Percentiles rank a stretch among this genome's conserved stretches.
These are phyloP conservation scores for Hypsibius dujardini DNA, from an alignment of 1,140 invertebrate species.

Conservation along the genomic window DNA sequence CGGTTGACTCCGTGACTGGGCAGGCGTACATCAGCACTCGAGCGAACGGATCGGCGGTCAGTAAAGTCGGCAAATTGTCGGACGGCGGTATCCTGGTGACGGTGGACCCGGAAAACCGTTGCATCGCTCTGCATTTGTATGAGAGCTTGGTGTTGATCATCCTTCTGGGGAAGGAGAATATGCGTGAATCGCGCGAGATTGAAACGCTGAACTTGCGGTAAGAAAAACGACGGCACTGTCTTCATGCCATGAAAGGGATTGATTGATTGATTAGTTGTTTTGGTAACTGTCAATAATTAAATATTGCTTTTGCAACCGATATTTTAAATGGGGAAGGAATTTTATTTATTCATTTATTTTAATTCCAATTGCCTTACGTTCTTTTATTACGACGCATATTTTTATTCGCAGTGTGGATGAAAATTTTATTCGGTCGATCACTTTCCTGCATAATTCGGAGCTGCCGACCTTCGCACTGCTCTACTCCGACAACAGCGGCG, in stretches of 20 bases:
- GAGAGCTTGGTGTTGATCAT: slow-evolving; percentile 8
- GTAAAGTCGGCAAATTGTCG: background rate
- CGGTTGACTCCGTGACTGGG: background rate
- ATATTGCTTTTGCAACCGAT: no score
- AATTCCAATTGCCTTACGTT: slow-evolving; percentile 1
- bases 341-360: background rate
- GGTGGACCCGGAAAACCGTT: background rate
- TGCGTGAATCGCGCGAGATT: background rate
- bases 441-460: background rate
- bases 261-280: no score
- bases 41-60: background rate
- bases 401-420: background rate
- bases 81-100: background rate
- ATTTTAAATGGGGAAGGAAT: background rate
- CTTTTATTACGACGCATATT: background rate
- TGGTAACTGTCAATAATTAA: no score
- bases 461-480: background rate
- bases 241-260: no score
- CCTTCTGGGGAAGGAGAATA: background rate
- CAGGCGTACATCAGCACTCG: background rate
- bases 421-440: background rate
- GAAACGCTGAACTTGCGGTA: background rate
- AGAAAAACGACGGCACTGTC: no score
- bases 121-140: slow-evolving; percentile 13
- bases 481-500: background rate